These are phyloP conservation scores for Syngnathus floridae DNA, from an alignment of 2,113 vertebrate genomes.

Conservation along the genomic window DNA sequence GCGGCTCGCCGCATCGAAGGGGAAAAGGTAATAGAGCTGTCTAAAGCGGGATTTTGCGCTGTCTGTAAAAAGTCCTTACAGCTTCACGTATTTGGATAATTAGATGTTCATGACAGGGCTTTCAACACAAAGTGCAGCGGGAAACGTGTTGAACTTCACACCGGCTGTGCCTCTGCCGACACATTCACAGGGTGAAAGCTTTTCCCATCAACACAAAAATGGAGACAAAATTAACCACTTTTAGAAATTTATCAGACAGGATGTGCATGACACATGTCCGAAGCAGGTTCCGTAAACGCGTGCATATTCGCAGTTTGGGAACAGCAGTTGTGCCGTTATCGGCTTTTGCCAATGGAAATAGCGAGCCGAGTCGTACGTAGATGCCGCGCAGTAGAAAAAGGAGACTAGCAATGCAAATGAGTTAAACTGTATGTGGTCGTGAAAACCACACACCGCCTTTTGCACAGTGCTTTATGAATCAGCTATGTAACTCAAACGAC, in stretches of 20 bases:
- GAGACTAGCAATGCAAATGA: background rate
- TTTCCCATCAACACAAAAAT: too few relatives aligned
- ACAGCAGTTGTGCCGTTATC: background rate
- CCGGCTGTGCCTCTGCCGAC: too few relatives aligned
- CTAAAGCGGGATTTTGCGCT: background rate
- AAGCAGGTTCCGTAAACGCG: too few relatives aligned
- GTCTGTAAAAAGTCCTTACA: background rate
- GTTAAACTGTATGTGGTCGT: background rate
- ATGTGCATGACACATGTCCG: too few relatives aligned
- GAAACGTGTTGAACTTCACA: too few relatives aligned
- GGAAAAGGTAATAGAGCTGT: background rate
- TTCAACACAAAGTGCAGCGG: background rate
- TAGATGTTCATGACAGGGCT: background rate
- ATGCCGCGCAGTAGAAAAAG: too few relatives aligned
- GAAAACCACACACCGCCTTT: conserved; percentile 1
- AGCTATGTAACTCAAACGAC: background rate
- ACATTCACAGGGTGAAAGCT: too few relatives aligned
- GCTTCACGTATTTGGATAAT: background rate
- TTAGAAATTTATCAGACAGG: too few relatives aligned
- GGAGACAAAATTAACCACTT: too few relatives aligned
- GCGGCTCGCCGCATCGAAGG: background rate
- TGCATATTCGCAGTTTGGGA: background rate
- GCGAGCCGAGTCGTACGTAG: background rate
- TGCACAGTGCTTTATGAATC: conserved; percentile 1
- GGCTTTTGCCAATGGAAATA: background rate